Base-by-base conservation (phyloP, 2,888 invertebrate species). In the Cloeon dipterum region DNA sequence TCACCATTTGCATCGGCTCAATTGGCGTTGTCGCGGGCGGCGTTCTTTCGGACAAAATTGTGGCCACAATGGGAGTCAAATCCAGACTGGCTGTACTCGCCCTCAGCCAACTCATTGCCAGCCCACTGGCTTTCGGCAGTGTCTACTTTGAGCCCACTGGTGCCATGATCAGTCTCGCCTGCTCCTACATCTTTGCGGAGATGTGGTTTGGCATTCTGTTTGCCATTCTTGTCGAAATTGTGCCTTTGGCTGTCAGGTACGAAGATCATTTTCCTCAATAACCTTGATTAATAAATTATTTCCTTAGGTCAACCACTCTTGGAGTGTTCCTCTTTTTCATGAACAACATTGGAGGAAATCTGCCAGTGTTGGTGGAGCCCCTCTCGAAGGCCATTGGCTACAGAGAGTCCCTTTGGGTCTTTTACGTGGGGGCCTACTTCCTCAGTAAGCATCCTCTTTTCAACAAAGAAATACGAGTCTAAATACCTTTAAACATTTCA, bases 141-240 rank as follows among this genome's bases (percentile, higher is more conserved):
- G 76, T 86, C 3, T 72, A 74, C 47, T 77, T 78, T 50, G 70
- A 68, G 8, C 86, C 86, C 0, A 61, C 77, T 2, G 76, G 81
- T 67, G 83, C 85, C 4, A 82, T 86, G 74, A 72, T 83, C 43
- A 81, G 81, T 0, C 66, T 86, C 3, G 82, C 82, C n/a, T 62
- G 81, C 41, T 83, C 83, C 2, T 86, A 85, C 52, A 78, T 86
- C 59, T 85, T 85, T 48, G 78, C 86, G 48, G 86, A 86, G 60
- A 86, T 85, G 85, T 88, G 86, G 86, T 86, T 86, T 56, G 86
- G 86, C 35, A 85, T 88, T 43, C 73, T 86, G 3, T 86, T 86
- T 55, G 85, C 86, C 3, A 78, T 86, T 50, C 64, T 88, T 3
- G 83, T 88, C 2, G 86, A 86, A 59, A 78, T 86, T 42, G 83